Conservation (phyloP, 1,140 invertebrate genomes). For the Meloidogyne exigua region DNA sequence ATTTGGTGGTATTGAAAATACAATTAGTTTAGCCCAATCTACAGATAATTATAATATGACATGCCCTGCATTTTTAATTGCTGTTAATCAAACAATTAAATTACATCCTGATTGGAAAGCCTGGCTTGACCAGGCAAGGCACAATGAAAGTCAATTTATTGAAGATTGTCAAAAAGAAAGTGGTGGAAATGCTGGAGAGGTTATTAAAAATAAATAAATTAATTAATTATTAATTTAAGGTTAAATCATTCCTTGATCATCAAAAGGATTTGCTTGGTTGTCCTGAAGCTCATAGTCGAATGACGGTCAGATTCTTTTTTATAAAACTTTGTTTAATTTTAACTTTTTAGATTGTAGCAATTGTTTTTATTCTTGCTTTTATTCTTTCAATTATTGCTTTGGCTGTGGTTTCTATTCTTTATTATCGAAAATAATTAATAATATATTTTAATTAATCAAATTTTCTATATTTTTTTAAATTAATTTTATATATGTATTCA, state of each 20-base stretch:
- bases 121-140: not conserved
- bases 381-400: not conserved
- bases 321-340: not conserved
- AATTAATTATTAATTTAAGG: not conserved
- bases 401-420: not conserved
- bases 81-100: conserved; percentile 2
- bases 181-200: not conserved
- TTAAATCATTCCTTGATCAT: not conserved
- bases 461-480: not conserved
- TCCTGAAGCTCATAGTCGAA: not conserved
- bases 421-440: not conserved
- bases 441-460: conserved; percentile 9
- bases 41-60: not conserved
- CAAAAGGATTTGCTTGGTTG: not conserved
- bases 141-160: not conserved
- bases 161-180: not conserved
- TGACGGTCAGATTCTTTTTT: not conserved
- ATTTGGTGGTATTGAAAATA: conserved; percentile 4
- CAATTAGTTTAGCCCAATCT: not conserved
- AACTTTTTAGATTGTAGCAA: not conserved
- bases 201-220: not conserved
- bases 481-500: no score
- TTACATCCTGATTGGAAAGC: not conserved
- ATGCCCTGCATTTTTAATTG: not conserved
- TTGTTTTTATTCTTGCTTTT: not conserved